These are phyloP conservation scores for Panorpa germanica DNA, from an alignment of 2,888 invertebrate genomes.

Conservation along the genomic window DNA sequence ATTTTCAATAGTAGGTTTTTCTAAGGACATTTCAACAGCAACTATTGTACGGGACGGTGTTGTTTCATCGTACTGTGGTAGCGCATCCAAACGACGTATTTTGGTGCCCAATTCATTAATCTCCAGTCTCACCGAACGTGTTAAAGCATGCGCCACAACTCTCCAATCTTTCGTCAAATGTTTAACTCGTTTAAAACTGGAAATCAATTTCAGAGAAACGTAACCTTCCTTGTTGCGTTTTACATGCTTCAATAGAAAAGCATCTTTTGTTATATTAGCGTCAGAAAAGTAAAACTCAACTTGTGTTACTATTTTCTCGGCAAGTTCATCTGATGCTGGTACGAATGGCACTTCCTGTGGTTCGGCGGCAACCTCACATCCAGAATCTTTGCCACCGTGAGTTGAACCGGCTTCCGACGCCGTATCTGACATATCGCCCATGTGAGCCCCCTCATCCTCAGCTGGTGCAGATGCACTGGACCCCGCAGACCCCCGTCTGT, in stretches of 20 bases:
- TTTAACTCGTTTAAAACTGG: constrained; percentile 88
- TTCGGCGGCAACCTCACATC: constrained; percentile 38
- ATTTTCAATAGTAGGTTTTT: constrained; percentile 70
- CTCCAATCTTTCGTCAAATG: constrained; percentile 89
- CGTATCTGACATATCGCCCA: constrained; percentile 44
- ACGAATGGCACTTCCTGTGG: constrained; percentile 37
- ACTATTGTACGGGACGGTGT: constrained; percentile 83
- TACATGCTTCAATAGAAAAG: constrained; percentile 87
- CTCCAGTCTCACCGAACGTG: constrained; percentile 55
- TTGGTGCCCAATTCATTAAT: constrained; percentile 86
- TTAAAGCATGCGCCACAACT: constrained; percentile 72
- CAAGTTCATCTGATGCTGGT: constrained; percentile 38
- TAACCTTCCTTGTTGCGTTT: constrained; percentile 89
- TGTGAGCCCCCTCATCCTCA: constrained; percentile 38
- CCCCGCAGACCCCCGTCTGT: constrained; percentile 18
- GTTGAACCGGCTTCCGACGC: constrained; percentile 42
- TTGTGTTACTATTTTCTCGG: constrained; percentile 62
- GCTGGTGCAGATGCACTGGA: constrained; percentile 13
- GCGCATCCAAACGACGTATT: constrained; percentile 61
- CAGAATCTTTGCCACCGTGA: constrained; percentile 43
- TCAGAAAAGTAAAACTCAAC: constrained; percentile 95
- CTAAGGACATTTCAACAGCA: constrained; percentile 67
- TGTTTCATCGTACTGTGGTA: constrained; percentile 83
- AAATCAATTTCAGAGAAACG: constrained; percentile 84
- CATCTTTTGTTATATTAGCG: constrained; percentile 86